Conservation (phyloP, 2,113 vertebrate species). For the Odocoileus hemionus region DNA sequence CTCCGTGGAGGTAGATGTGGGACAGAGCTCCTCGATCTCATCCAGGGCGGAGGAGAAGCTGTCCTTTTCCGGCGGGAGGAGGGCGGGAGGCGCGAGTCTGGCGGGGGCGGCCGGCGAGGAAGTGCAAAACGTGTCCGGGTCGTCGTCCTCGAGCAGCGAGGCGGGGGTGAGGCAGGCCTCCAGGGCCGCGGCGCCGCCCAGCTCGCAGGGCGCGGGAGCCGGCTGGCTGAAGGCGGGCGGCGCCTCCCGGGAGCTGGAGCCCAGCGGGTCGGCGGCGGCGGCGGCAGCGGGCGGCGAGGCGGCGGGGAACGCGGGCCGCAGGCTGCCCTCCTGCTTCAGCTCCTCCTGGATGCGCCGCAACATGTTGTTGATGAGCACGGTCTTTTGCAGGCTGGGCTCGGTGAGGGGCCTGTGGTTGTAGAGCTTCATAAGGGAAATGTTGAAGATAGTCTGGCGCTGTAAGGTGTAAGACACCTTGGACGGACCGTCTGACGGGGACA, state of each 20-base stretch:
- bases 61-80: constrained; percentile 82
- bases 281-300: constrained; percentile 83
- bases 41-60: constrained; percentile 91
- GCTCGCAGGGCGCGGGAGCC: constrained; percentile 71
- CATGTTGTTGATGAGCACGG: constrained; percentile 99
- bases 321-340: constrained; percentile 93
- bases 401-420: constrained; percentile 94
- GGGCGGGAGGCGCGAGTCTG: constrained; percentile 78
- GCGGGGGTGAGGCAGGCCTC: constrained; percentile 96
- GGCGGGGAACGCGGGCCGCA: constrained; percentile 88
- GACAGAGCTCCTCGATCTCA: constrained; percentile 93
- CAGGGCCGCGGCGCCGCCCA: constrained; percentile 80
- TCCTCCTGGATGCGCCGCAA: constrained; percentile 98
- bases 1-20: constrained; percentile 90
- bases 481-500: constrained; percentile 88
- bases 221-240: constrained; percentile 86
- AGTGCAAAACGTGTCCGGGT: constrained; percentile 91
- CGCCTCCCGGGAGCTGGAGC: constrained; percentile 89
- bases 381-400: constrained; percentile 96
- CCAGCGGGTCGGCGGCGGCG: constrained; percentile 85
- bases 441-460: constrained; percentile 99
- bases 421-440: constrained; percentile 99
- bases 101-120: constrained; percentile 79
- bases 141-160: constrained; percentile 94
- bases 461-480: constrained; percentile 99